Base-by-base conservation (phyloP, 2,797 vertebrate species). In the Loriculus beryllinus region DNA sequence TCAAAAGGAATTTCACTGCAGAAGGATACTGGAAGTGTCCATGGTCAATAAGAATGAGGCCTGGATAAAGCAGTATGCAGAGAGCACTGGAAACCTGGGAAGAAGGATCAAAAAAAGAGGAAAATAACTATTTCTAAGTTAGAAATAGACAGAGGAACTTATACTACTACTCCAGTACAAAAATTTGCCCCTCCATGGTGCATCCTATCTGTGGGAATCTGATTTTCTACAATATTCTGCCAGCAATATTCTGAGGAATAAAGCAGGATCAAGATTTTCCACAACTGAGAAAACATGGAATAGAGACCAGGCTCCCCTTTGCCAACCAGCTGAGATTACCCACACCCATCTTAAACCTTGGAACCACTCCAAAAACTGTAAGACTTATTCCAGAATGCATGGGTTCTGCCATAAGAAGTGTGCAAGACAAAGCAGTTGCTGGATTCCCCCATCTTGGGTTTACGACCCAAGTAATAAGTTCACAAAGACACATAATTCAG, bases 1-100 rank as follows among this genome's bases (percentile, higher is more conserved):
- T 10, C 12, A 5, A 47, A 93, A 88, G 29, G 77, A 22, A 49
- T 69, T 74, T 49, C 78, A 78, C 39, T 78, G 69, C 82, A 85
- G 65, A 93, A 99, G 98, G 99, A 99, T 99, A 99, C 98, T 99
- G 99, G 96, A 99, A 99, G 97, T 99, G 99, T 31, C 99, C 99
- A 3, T 99, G 98, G 98, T 99, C 99, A 7, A 99, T 99, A 47
- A 99, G 98, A 97, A 99, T 98, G 45, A 99, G 98, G 72, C 99
- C 99, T 49, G 99, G 99, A 92, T 99, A 99, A 37, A 99, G 98
- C 92, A 99, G 96, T 91, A 99, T 98, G 94, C 98, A 99, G 56
- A 99, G 95, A 77, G 98, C 94, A 83, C 90, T 98, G 52, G 98
- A 98, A 74, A 98, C 97, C 99, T 99, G 94, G n/a, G 75, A 79